Base-by-base conservation (phyloP, 2,113 vertebrate genomes). In the Helogale parvula region DNA sequence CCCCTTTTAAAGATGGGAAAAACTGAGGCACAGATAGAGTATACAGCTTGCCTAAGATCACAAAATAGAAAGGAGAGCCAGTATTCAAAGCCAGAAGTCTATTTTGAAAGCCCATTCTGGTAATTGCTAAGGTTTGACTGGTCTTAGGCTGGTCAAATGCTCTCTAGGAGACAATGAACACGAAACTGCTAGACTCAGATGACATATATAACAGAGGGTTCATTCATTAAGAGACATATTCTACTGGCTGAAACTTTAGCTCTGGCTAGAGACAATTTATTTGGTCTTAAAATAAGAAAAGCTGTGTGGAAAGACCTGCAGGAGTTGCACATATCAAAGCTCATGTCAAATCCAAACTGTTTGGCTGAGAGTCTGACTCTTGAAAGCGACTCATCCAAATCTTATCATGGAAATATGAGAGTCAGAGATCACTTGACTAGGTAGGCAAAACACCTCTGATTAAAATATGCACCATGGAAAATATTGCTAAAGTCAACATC, bases 201-300 rank as follows among this genome's bases (percentile, higher is more conserved):
- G 68, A 77, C 52, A 45, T 52, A 93, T 29, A 63, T 38, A 77
- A 72, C 4, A 72, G 52, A 80, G 21, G n/a, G 10, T n/a, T 82
- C 41, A 54, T 77, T 47, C 41, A 54, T 82, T 47, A 82, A 60
- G 69, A 72, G 45, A 41, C 76, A 12, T 13, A 41, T 10, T 74
- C 23, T 47, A 81, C 4, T n/a, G 50, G 31, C 25, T 83, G 31
- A 50, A 10, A 71, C 66, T 27, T 94, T 38, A 88, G 33, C 21
- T 92, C 17, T 90, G 31, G 60, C 41, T 69, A 45, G 60, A 90
- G 52, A 77, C 47, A 85, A 71, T 52, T 79, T 76, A 16, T 79
- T 93, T 90, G 88, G 41, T 88, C 52, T 60, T 80, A 74, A 83
- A 90, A 68, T 60, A n/a, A 92, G 57, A 80, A 96, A 88, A 21